Conservation (phyloP, 2,113 vertebrate genomes). For the Sylvilagus bachmani region DNA sequence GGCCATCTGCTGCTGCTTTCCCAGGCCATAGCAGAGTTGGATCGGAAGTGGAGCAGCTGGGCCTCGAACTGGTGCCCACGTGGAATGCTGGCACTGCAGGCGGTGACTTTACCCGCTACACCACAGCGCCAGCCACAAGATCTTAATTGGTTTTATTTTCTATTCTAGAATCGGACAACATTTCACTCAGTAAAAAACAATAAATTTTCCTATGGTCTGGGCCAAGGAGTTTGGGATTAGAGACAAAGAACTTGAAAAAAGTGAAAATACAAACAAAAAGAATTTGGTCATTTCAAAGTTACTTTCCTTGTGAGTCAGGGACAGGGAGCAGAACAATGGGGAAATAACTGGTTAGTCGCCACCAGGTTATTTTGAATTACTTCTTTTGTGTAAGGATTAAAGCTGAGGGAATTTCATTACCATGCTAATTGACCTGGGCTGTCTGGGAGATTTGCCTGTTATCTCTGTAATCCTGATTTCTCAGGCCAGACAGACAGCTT, state of each 20-base stretch:
- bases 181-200: neutral
- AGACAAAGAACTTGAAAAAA: neutral
- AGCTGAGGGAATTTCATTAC: neutral
- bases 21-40: no score
- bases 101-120: no score
- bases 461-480: neutral
- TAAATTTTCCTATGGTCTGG: neutral
- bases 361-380: neutral
- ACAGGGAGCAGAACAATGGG: neutral
- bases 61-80: no score
- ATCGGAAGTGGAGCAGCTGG: no score
- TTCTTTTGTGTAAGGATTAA: neutral
- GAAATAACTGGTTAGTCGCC: no score
- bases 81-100: no score
- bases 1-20: no score
- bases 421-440: neutral
- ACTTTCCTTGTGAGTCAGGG: neutral
- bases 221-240: neutral
- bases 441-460: neutral
- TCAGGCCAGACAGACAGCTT: neutral
- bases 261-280: neutral
- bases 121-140: no score
- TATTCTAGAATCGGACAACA: neutral
- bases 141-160: neutral
- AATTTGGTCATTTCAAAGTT: neutral